Evolutionary conservation across 2,888 invertebrate species (phyloP), one percentile per base, ranked within the genome.

Genomic region (Sminthurinus aureus): DNA sequence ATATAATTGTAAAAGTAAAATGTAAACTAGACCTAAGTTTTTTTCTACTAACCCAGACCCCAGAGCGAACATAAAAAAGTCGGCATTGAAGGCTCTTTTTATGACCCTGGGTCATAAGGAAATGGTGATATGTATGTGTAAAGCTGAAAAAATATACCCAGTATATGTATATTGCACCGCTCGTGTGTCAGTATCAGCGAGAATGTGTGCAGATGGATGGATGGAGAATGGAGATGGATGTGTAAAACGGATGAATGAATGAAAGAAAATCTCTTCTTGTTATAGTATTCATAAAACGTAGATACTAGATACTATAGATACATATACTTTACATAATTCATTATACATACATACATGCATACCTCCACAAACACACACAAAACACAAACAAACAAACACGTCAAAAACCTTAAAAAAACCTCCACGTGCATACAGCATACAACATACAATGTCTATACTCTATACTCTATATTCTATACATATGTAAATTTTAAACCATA

Each of bases 41-140:
- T 67, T 67, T 26, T 69, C 67, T 69, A 69, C 71, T 71, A 71
- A 22, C 71, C 71, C 71, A 71, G 71, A 71, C 71, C 71, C 71
- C 71, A 71, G 71, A 24, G 71, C 71, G 71, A 71, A 71, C 71
- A 71, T 71, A 71, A 71, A 67, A 67, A 26, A 26, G 24, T 71
- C 26, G 13, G 18, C 20, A 71, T 58, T 58, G 58, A 71, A 71
- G 24, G 24, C 24, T 67, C n/a, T 64, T 26, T 71, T 52, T 75
- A 50, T 75, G 51, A 74, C n/a, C 22, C 75, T 85, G 85, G 84
- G 86, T 38, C 38, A 81, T 83, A 86, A 84, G 86, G 85, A 85
- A 84, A 86, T 83, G 85, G 86, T 86, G 86, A 86, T 86, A 85
- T 84, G 84, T 67, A 80, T 83, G 83, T 86, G 86, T 85, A 85